Conservation (phyloP, 2,113 vertebrate genomes). For the Apteryx owenii region DNA sequence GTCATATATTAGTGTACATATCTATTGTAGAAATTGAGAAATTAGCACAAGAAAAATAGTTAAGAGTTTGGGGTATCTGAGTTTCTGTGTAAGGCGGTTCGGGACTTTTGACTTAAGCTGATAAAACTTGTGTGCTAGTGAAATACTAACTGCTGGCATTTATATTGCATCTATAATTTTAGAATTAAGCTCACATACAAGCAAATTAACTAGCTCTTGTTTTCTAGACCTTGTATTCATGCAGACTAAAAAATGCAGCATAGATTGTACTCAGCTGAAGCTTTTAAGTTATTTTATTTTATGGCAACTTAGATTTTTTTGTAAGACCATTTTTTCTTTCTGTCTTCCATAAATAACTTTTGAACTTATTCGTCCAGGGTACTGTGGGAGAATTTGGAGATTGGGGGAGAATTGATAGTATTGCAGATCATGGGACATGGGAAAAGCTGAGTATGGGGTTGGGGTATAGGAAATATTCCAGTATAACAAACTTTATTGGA, state of each 20-base stretch:
- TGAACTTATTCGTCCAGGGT: not conserved
- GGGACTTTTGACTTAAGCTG: not conserved
- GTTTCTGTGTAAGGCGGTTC: not conserved
- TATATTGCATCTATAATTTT: not conserved
- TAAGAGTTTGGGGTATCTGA: not conserved
- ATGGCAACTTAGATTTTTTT: not conserved
- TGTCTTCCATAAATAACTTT: rapidly evolving
- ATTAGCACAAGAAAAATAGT: not conserved
- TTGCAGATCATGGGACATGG: not conserved
- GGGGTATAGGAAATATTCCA: not conserved
- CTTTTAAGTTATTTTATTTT: not conserved
- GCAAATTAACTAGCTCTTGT: not conserved
- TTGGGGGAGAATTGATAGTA: not conserved
- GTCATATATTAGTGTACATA: not conserved
- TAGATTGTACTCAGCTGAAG: not conserved
- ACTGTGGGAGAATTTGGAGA: not conserved
- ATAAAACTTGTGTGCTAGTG: not conserved
- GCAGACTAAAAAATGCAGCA: not conserved
- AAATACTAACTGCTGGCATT: not conserved
- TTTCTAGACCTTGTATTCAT: not conserved
- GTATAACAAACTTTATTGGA: not conserved
- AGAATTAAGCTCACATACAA: not conserved
- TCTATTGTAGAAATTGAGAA: not conserved
- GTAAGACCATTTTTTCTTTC: not conserved
- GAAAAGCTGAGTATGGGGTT: not conserved